Evolutionary conservation across 2,888 invertebrate genomes (phyloP), one percentile per base, ranked within the genome.

Genomic region (Spisula subtruncata): DNA sequence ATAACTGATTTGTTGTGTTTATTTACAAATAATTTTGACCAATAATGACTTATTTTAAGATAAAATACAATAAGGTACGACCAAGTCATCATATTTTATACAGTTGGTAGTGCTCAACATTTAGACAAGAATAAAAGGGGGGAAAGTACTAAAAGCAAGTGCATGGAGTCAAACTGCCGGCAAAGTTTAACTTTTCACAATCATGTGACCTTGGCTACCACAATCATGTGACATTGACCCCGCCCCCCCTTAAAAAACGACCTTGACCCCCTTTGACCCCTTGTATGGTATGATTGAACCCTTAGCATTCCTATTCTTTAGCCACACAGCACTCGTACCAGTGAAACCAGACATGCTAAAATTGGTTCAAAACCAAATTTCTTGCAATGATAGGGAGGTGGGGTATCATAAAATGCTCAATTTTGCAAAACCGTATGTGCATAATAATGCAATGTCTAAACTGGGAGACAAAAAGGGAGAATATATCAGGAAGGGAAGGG

Each of bases 141-240:
- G 16, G 41, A 51, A 75, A 66, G 14, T 66, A 81, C 84, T 84
- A 84, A 46, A 84, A 84, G 84, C 84, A 25, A 75, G 75, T 84
- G 71, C 84, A 75, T 35, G 35, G 25, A 75, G 16, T 32, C 0
- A 75, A 75, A 75, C 35, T 32, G 25, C 60, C 60, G 25, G 10
- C n/a, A 25, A 66, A 25, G 6, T 2, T 60, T 66, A 0, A 66
- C 25, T 25, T 25, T 66, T 66, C 25, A 12, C n/a, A 66, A 66
- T 66, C 25, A 66, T 66, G 60, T 66, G 25, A 66, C 60, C 60
- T 66, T 25, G 60, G 25, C 60, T 25, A 66, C 25, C 12, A 66
- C 25, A 66, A 25, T 12, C n/a, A 66, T 66, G 60, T 66, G 60
- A 66, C 60, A 5, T 25, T 66, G 60, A 66, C 60, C 60, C 60